Evolutionary conservation across 2,888 invertebrate genomes (phyloP), one percentile per base, ranked within the genome.

Genomic region (Acanthosoma haemorrhoidale): DNA sequence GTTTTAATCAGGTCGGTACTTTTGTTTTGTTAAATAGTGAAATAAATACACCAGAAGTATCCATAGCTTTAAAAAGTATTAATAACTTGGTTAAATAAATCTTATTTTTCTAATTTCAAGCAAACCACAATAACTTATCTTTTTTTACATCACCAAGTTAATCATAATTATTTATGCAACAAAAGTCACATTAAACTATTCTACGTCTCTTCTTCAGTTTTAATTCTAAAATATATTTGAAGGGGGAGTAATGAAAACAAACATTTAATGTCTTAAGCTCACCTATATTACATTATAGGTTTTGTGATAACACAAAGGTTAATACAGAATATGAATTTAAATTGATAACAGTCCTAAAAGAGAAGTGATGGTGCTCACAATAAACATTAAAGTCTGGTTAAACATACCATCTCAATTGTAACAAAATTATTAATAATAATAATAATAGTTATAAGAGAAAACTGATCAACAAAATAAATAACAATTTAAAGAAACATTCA

Each of bases 281-380:
- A 67, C 51, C 51, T 67, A 67, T 67, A 67, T 67, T n/a, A n/a
- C n/a, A n/a, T n/a, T 57, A 67, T 43, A 67, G 34, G 51, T 32
- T 39, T 34, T 41, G 57, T 67, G 57, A 67, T 34, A 67, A 67
- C 67, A 67, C 36, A 67, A 43, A 51, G 16, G 51, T 51, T 67
- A 67, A 51, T 67, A 51, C 18, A 67, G 29, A 43, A 67, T 43
- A 32, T 57, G 15, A 67, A 60, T 32, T 60, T 32, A 67, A 67
- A 43, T 25, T 34, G 31, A 25, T n/a, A 67, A 67, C 67, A 67
- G 51, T 67, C 67, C 67, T 57, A 57, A 32, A 36, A 11, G 8
- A 32, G 31, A 34, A 18, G 64, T 64, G 57, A 57, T 34, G 57
- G 57, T 51, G 67, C 57, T 67, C 29, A 51, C 29, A 67, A 67